A percentile compares a stretch with the other conserved stretches of the same genome.
Evolutionary conservation across 2,113 vertebrate genomes (phyloP).

Genomic region (Myrmecobius fasciatus): DNA sequence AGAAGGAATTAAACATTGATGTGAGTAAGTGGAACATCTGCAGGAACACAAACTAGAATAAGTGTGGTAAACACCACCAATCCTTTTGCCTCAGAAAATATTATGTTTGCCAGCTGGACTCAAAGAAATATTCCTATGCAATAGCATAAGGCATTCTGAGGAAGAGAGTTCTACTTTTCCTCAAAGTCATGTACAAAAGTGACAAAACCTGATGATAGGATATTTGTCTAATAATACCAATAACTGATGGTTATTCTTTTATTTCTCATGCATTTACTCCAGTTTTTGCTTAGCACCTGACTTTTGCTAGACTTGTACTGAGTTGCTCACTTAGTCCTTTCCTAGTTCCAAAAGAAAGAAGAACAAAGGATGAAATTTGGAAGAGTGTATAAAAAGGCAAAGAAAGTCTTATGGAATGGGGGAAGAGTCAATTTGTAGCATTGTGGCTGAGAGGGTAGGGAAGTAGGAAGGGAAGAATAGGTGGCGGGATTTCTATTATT

Average conservation of each 20-base stretch:
- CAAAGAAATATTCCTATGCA: constrained; percentile 15
- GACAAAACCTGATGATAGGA: constrained; percentile 13
- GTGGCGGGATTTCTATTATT: not conserved
- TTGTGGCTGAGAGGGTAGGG: not conserved
- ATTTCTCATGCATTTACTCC: constrained; percentile 24
- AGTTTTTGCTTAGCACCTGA: constrained; percentile 17
- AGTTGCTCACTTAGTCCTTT: constrained; percentile 32
- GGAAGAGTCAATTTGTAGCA: not conserved
- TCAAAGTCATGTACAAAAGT: not conserved
- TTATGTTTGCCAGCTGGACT: constrained; percentile 45
- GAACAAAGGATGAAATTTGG: constrained; percentile 37
- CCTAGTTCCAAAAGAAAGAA: constrained; percentile 34
- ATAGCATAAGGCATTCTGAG: constrained; percentile 8
- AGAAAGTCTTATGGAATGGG: not conserved
- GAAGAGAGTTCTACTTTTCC: constrained; percentile 26
- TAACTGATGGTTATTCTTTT: constrained; percentile 36
- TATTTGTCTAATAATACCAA: constrained; percentile 25
- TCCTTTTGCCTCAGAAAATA: constrained; percentile 57
- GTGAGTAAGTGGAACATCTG: constrained; percentile 43
- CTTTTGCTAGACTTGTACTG: constrained; percentile 38
- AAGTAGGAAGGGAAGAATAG: not conserved
- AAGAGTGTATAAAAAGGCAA: constrained; percentile 22
- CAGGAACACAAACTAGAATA: constrained; percentile 43
- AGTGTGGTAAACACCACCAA: constrained; percentile 13
- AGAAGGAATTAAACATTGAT: constrained; percentile 45